Evolutionary conservation across 2,888 invertebrate species (phyloP).

Genomic region (Onchidella celtica): DNA sequence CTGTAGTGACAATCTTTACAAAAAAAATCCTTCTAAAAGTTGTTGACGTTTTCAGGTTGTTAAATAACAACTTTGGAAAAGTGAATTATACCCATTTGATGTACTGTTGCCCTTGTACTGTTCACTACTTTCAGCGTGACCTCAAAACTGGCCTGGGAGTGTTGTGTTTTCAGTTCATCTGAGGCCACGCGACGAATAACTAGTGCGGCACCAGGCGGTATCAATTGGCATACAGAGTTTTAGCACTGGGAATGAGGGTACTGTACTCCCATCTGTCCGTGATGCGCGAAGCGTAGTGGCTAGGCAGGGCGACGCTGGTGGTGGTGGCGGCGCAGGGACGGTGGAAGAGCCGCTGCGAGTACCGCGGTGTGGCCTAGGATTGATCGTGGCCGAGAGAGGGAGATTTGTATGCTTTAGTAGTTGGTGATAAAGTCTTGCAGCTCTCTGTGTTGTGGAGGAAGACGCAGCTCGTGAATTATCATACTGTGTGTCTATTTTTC

Average conservation of each 20-base stretch:
- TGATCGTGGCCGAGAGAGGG: background rate
- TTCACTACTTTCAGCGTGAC: background rate
- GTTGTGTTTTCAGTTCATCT: background rate
- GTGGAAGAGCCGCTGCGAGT: background rate
- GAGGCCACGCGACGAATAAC: background rate
- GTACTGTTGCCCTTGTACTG: background rate
- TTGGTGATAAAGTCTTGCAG: too few relatives aligned
- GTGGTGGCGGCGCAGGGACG: background rate
- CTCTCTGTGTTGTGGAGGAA: too few relatives aligned
- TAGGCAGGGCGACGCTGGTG: background rate
- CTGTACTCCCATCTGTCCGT: background rate
- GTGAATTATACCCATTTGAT: too few relatives aligned
- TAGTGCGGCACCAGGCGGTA: background rate
- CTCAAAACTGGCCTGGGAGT: background rate
- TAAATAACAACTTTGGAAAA: too few relatives aligned
- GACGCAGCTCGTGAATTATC: too few relatives aligned
- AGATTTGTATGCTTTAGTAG: background rate
- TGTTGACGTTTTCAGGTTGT: too few relatives aligned
- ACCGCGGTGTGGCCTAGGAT: background rate
- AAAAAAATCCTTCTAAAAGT: too few relatives aligned
- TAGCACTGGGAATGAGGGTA: background rate
- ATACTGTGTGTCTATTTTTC: too few relatives aligned
- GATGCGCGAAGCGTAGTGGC: background rate
- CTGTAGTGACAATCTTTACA: too few relatives aligned
- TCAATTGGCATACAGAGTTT: too few relatives aligned